Base-by-base conservation (phyloP, 2,888 invertebrate genomes). In the Troglohyphantes excavatus region DNA sequence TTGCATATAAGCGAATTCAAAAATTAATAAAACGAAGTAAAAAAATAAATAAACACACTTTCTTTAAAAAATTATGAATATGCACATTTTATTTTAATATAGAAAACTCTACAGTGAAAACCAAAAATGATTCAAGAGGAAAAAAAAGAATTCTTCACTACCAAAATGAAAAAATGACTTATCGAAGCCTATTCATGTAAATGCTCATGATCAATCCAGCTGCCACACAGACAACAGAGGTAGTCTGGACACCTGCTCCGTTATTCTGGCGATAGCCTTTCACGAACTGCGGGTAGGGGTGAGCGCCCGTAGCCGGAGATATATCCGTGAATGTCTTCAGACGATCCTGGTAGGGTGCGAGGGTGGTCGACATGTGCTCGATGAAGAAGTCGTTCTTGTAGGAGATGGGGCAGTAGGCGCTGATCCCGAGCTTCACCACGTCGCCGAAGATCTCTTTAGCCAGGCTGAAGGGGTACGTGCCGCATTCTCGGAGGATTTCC, bases 401-500 rank as follows among this genome's bases (percentile, higher is more conserved):
- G 6, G 43, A 65, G 0, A 46, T 70, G 59, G 83, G 89, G 43
- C 89, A 90, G 68, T 84, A 84, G 21, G 78, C 65, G 6, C 21
- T 65, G 46, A 90, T 76, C 11, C 78, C 83, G 1, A 72, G n/a
- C 19, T 65, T 70, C 23, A 90, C 53, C 2, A 90, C 72, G 53
- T 90, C 89, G 1, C 63, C 53, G 11, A 83, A 70, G 11, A 90
- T 84, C n/a, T 90, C 89, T 63, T 84, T 84, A 1, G 72, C 67
- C 23, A 90, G 61, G 17, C 61, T 39, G 78, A 90, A 90, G 17
- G 89, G 83, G 1, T 79, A 61, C 0, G 76, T 63, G 9, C 89
- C 89, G 27, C 89, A 90, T 39, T 53, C 61, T 1, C 78, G 89
- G 2, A 90, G 61, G n/a, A 46, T 90, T 26, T 90, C 84, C 46